phyloP scores from a whole-genome alignment of 2,113 vertebrate species.

The Nettapus auritus region DNA sequence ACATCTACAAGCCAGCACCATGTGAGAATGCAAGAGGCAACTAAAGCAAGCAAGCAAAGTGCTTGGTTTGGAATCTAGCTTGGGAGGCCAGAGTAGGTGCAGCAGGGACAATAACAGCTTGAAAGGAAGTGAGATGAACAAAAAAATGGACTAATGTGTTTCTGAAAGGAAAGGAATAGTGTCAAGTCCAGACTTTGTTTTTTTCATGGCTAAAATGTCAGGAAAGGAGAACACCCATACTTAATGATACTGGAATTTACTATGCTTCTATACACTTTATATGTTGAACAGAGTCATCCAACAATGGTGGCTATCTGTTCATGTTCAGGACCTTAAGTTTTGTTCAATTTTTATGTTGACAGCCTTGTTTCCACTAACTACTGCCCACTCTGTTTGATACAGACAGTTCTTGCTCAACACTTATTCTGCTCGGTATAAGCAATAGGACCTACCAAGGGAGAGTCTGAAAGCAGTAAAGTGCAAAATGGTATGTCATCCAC shows the following conservation, averaged over 20 bases:
- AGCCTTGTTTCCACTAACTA: neutral
- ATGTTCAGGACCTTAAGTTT: neutral
- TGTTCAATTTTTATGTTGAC: neutral
- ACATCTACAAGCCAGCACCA: neutral
- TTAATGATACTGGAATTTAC: neutral
- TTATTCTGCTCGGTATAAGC: neutral
- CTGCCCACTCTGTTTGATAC: neutral
- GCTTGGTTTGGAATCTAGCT: neutral
- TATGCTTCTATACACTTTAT: neutral
- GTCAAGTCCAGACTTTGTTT: neutral
- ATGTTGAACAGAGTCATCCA: neutral
- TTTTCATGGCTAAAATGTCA: neutral
- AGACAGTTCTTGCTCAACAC: neutral
- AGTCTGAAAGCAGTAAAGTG: neutral
- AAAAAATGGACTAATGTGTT: neutral
- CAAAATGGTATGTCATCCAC: neutral
- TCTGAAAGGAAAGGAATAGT: neutral
- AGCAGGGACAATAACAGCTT: neutral
- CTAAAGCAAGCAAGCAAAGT: neutral
- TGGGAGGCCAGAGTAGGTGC: neutral
- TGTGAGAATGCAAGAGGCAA: neutral
- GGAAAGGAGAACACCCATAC: neutral
- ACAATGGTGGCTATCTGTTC: neutral
- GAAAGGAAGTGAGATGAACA: neutral
- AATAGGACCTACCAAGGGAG: neutral